Conservation (phyloP, 2,113 vertebrate genomes). For the Rhinoderma darwinii region DNA sequence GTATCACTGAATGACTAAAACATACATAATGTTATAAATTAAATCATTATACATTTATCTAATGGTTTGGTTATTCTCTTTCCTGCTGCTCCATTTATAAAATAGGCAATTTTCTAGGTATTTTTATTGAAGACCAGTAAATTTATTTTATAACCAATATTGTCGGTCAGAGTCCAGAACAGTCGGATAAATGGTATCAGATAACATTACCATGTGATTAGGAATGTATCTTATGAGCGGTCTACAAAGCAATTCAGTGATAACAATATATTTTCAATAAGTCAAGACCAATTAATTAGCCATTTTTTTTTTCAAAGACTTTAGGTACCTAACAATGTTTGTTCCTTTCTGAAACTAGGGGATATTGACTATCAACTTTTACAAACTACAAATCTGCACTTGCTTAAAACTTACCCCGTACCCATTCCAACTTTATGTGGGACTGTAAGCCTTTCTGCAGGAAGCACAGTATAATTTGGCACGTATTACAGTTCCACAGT, state of each 20-base stretch:
- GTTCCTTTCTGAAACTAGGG: not conserved
- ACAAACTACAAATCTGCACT: no score
- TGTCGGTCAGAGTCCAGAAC: not conserved
- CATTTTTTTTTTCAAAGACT: not conserved
- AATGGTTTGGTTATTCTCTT: no score
- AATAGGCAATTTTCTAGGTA: not conserved
- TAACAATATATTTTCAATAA: constrained; percentile 23
- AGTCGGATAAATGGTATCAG: not conserved
- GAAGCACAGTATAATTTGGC: no score
- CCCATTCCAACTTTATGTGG: no score
- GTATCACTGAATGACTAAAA: no score
- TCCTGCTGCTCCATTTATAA: no score
- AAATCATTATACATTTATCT: no score
- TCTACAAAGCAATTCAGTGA: not conserved
- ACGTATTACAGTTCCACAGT: no score
- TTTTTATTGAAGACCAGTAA: not conserved
- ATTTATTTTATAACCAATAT: not conserved
- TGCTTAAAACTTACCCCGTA: no score
- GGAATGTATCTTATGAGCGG: not conserved
- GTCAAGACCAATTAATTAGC: not conserved
- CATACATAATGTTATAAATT: no score
- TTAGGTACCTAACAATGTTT: not conserved
- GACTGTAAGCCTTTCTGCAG: no score
- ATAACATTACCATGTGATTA: not conserved
- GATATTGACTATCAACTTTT: not conserved